Evolutionary conservation across 2,888 invertebrate species (phyloP).

Genomic region (Salticus scenicus): DNA sequence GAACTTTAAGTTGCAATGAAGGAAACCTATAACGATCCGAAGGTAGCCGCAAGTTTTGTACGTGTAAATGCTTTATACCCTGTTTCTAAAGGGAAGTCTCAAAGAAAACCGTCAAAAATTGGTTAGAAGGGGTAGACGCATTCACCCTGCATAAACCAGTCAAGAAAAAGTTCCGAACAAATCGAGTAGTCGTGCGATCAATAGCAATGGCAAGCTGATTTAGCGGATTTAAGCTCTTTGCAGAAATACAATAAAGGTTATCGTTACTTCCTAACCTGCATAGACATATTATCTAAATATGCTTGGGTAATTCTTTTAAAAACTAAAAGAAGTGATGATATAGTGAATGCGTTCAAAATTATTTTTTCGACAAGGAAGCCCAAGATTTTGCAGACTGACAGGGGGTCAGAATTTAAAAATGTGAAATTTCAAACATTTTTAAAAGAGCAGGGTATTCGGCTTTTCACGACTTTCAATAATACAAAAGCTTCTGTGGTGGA

Average conservation of each 20-base stretch:
- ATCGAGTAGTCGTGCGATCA: too few species aligned
- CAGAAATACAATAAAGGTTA: not conserved
- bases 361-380: slow-evolving; percentile 66
- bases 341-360: slow-evolving; percentile 67
- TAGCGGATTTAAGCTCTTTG: not conserved
- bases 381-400: slow-evolving; percentile 69
- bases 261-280: not conserved
- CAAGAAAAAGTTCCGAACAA: too few species aligned
- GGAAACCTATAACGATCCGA: too few species aligned
- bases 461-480: slow-evolving; percentile 73
- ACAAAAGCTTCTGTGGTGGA: slow-evolving; percentile 74
- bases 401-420: slow-evolving; percentile 72
- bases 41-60: too few species aligned
- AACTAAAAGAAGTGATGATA: slow-evolving; percentile 26
- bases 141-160: too few species aligned
- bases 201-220: too few species aligned
- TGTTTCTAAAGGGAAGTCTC: too few species aligned
- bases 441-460: slow-evolving; percentile 66
- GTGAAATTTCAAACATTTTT: slow-evolving; percentile 55
- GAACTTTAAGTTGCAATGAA: too few species aligned
- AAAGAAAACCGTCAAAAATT: too few species aligned
- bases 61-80: too few species aligned
- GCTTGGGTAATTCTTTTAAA: not conserved
- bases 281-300: not conserved
- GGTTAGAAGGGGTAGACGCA: too few species aligned